phyloP scores from a whole-genome alignment of 1,140 invertebrate species.

The Periplaneta americana region DNA sequence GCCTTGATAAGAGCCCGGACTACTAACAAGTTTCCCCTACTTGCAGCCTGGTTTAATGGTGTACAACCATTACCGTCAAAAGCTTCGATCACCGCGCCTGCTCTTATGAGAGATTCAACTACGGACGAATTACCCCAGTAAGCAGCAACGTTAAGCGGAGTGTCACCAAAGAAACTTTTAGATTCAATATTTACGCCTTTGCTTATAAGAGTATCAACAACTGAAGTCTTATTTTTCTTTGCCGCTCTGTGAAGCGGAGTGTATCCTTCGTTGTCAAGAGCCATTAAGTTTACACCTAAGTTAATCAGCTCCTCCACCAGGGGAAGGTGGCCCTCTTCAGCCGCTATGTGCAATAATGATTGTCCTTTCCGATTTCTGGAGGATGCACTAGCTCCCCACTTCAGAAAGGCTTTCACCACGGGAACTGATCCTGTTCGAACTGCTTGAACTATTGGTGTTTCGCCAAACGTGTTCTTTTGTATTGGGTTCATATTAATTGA shows the following conservation, averaged over 20 bases:
- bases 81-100: neutral
- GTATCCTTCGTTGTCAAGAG: neutral
- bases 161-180: neutral
- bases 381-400: neutral
- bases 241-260: neutral
- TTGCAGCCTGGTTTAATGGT: neutral
- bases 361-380: neutral
- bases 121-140: neutral
- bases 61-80: neutral
- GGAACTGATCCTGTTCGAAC: no score
- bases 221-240: neutral
- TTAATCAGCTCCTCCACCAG: neutral
- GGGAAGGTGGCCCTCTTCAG: neutral
- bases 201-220: neutral
- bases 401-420: neutral
- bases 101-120: neutral
- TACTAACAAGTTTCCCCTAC: no score
- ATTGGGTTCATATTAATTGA: no score
- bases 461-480: no score
- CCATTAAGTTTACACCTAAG: neutral
- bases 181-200: neutral
- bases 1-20: no score
- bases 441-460: no score
- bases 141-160: neutral
- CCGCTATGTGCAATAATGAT: neutral